Conservation (phyloP, 2,797 vertebrate species). For the Enteromius viviparus region DNA sequence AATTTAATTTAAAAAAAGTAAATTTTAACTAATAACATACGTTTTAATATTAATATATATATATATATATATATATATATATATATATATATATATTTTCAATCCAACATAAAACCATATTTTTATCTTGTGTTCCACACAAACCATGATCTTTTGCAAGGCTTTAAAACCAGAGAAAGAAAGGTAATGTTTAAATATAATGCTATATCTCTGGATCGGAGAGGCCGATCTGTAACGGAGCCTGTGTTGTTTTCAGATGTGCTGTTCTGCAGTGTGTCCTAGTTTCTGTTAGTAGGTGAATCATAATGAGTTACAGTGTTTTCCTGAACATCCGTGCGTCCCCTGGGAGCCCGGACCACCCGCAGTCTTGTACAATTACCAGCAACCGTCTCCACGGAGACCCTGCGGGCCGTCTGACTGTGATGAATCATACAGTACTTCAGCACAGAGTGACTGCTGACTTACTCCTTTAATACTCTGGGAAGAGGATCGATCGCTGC, state of each 20-base stretch:
- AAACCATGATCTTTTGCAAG: no score
- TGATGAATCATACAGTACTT: constrained; percentile 27
- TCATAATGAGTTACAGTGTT: constrained; percentile 27
- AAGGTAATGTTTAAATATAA: constrained; percentile 37
- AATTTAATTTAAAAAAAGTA: no score
- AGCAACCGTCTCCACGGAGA: constrained; percentile 18
- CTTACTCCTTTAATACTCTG: not conserved
- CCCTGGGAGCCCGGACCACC: constrained; percentile 3
- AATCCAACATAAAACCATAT: no score
- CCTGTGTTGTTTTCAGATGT: constrained; percentile 6
- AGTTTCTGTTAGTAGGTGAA: constrained; percentile 16
- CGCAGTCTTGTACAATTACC: not conserved
- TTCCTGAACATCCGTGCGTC: constrained; percentile 9
- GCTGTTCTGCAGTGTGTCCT: constrained; percentile 14
- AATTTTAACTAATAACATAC: no score
- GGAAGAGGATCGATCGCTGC: constrained; percentile 6
- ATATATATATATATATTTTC: no score
- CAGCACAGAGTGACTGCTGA: not conserved
- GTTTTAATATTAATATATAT: no score
- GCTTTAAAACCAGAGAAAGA: constrained; percentile 14
- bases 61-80: no score
- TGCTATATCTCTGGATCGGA: not conserved
- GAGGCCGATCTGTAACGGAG: not conserved
- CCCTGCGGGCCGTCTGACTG: constrained; percentile 19
- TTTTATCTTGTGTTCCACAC: no score